These are phyloP conservation scores for Drosophila kurseongensis DNA, from an alignment of 1,140 invertebrate genomes.

Conservation along the genomic window DNA sequence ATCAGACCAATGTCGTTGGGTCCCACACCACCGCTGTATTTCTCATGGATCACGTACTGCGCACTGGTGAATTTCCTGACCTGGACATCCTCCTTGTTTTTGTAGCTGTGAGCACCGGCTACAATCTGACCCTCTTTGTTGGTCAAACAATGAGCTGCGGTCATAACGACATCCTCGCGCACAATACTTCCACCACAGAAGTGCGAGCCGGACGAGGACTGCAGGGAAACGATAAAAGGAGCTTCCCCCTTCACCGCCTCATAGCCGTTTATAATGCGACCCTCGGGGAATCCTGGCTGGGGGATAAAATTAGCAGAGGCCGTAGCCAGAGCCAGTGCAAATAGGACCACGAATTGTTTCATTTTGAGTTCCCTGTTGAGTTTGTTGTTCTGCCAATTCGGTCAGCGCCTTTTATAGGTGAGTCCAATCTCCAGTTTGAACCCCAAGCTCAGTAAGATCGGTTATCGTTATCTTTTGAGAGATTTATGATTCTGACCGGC, in stretches of 20 bases:
- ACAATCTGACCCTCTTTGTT: conserved; percentile 24
- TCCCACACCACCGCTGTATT: conserved; percentile 85
- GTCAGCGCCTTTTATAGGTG: conserved; percentile 52
- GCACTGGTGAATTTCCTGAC: conserved; percentile 11
- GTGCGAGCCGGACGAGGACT: conserved; percentile 31
- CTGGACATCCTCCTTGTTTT: conserved; percentile 64
- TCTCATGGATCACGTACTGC: conserved; percentile 84
- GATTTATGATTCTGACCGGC: conserved; percentile 59
- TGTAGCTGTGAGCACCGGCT: conserved; percentile 77
- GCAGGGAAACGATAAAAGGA: conserved; percentile 76
- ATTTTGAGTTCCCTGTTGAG: conserved; percentile 42
- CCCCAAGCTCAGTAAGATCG: conserved; percentile 12
- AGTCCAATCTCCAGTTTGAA: conserved; percentile 15
- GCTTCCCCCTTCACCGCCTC: conserved; percentile 66
- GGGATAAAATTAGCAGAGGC: conserved; percentile 45
- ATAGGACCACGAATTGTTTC: conserved; percentile 66
- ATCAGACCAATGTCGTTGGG: conserved; percentile 88
- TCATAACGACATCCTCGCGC: conserved; percentile 37
- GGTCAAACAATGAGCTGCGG: conserved; percentile 73
- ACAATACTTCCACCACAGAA: conserved; percentile 62
- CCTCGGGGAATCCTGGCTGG: conserved; percentile 64
- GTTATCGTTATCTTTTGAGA: conserved; percentile 44
- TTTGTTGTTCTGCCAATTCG: conserved; percentile 13
- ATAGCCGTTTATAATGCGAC: conserved; percentile 82
- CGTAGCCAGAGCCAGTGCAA: conserved; percentile 58